A percentile compares a stretch with the other conserved stretches of the same genome.
These are phyloP conservation scores for Nineta flava DNA, from an alignment of 2,888 invertebrate genomes.

Conservation along the genomic window DNA sequence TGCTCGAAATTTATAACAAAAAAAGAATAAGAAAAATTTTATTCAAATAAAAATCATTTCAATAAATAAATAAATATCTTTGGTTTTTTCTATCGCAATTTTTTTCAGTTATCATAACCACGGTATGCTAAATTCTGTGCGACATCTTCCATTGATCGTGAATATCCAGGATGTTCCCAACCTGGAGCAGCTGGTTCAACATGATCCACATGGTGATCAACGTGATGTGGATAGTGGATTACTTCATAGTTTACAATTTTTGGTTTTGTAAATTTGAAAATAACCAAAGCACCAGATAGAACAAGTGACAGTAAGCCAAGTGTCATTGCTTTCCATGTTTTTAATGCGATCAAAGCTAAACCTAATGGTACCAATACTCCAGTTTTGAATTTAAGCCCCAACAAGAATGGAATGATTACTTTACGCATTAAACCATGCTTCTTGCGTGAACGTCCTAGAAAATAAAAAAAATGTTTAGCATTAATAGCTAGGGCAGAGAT, in stretches of 20 bases:
- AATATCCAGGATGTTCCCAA: conserved; percentile 43
- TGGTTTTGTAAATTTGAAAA: conserved; percentile 76
- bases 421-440: conserved; percentile 56
- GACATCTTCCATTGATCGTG: conserved; percentile 36
- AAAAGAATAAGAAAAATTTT: too few species aligned
- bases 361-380: conserved; percentile 69
- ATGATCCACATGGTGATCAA: conserved; percentile 39
- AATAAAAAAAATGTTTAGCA: conserved; percentile 9
- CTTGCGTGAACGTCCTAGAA: conserved; percentile 43
- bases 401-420: conserved; percentile 67
- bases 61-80: too few species aligned
- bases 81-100: too few species aligned
- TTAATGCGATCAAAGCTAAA: conserved; percentile 66
- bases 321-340: conserved; percentile 81
- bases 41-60: too few species aligned
- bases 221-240: conserved; percentile 61
- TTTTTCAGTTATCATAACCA: conserved; percentile 18
- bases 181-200: conserved; percentile 27
- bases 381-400: conserved; percentile 75
- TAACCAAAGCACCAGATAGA: conserved; percentile 67
- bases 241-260: conserved; percentile 78
- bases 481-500: background rate
- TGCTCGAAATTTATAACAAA: too few species aligned
- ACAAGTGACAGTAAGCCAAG: conserved; percentile 71
- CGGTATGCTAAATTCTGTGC: conserved; percentile 44